Evolutionary conservation across 2,113 vertebrate genomes (phyloP).

Genomic region (Xenopus laevis): DNA sequence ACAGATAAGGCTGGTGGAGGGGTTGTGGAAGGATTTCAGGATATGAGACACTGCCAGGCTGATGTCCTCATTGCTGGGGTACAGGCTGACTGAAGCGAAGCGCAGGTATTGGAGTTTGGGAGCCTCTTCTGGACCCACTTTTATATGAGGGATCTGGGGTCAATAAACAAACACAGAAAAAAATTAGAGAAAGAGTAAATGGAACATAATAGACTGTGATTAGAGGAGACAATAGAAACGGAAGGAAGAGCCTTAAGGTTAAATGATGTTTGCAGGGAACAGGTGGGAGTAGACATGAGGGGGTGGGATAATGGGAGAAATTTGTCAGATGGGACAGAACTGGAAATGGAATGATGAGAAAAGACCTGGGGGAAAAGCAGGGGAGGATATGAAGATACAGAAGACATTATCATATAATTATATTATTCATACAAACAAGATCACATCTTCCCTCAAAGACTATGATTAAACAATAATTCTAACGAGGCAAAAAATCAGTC

Average conservation of each 20-base stretch:
- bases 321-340: not conserved
- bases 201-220: not conserved
- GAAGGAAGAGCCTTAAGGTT: not conserved
- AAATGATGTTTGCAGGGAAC: not conserved
- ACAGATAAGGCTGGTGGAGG: conserved; percentile 81
- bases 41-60: conserved; percentile 81
- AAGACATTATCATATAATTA: too few relatives aligned
- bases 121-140: conserved; percentile 83
- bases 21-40: conserved; percentile 79
- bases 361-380: too few relatives aligned
- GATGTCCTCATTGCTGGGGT: conserved; percentile 85
- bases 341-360: not conserved
- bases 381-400: too few relatives aligned
- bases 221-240: not conserved
- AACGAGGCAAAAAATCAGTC: too few relatives aligned
- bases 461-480: too few relatives aligned
- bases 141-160: conserved; percentile 80
- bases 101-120: conserved; percentile 83
- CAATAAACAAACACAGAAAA: not conserved
- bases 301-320: not conserved
- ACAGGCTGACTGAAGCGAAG: conserved; percentile 83
- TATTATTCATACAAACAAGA: too few relatives aligned
- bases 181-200: conserved; percentile 1
- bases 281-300: too few relatives aligned
- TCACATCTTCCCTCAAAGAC: too few relatives aligned